These are phyloP conservation scores for Coreius guichenoti DNA, from an alignment of 2,797 vertebrate genomes.

Conservation along the genomic window DNA sequence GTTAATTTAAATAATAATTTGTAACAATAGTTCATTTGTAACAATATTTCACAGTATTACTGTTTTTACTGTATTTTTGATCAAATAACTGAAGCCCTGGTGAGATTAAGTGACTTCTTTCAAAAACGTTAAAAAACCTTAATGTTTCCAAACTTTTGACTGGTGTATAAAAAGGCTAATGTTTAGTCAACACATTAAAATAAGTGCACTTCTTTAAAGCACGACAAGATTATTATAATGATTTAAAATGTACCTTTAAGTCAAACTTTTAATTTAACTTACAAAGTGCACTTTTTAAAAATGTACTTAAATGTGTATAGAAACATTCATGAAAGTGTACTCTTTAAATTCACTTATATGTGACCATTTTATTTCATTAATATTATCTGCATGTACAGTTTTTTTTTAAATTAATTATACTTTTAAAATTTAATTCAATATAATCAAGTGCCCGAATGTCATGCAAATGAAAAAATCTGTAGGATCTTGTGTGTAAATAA, in stretches of 20 bases:
- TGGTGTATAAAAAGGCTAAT: too few relatives aligned
- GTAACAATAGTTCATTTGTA: background rate
- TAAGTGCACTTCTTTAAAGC: background rate
- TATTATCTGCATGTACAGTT: background rate
- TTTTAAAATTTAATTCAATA: background rate
- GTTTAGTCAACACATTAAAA: background rate
- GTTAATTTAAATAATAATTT: background rate
- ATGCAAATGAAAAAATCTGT: background rate
- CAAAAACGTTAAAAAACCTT: background rate
- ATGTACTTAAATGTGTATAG: too few relatives aligned
- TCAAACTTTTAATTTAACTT: background rate
- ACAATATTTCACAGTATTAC: background rate
- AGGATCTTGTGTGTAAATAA: background rate
- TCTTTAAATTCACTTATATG: background rate
- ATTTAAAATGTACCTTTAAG: background rate
- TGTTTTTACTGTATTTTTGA: background rate
- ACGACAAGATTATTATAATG: background rate
- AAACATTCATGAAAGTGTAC: too few relatives aligned
- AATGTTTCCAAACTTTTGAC: background rate
- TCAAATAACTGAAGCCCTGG: background rate
- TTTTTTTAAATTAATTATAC: background rate
- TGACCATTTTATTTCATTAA: background rate
- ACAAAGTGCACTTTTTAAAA: background rate
- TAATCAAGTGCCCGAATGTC: background rate
- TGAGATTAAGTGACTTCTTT: too few relatives aligned